phyloP scores from a whole-genome alignment of 2,888 invertebrate species.

The Leptopilina myrica region DNA sequence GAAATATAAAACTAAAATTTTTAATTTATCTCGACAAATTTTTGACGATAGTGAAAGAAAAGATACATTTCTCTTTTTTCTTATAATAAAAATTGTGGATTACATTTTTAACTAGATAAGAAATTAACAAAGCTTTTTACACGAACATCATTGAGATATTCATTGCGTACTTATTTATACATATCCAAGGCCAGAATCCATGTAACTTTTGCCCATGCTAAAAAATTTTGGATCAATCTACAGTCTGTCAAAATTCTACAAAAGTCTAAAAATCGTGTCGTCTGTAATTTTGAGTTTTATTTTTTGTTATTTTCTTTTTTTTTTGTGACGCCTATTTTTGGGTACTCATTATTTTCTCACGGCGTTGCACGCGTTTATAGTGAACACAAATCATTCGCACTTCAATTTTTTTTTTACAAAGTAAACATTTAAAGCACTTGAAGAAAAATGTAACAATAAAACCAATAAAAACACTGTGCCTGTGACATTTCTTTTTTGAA shows the following conservation, averaged over 20 bases:
- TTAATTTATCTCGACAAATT: not conserved
- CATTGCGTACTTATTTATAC: constrained; percentile 6
- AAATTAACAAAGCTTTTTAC: constrained; percentile 37
- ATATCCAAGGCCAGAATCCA: constrained; percentile 64
- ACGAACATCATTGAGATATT: constrained; percentile 5
- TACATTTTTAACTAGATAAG: constrained; percentile 20
- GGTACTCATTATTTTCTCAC: constrained; percentile 66
- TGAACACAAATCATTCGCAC: constrained; percentile 30
- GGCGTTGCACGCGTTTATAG: constrained; percentile 64
- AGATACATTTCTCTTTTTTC: constrained; percentile 2
- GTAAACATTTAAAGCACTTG: not conserved
- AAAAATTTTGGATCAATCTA: constrained; percentile 33
- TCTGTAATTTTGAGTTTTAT: constrained; percentile 12
- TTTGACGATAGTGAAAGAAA: not conserved
- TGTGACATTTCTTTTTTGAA: not conserved
- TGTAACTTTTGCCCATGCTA: constrained; percentile 52
- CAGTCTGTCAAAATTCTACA: constrained; percentile 28
- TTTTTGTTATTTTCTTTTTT: not conserved
- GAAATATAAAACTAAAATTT: too few relatives aligned
- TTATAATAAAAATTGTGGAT: not conserved
- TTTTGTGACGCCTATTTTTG: constrained; percentile 51
- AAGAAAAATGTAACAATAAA: not conserved
- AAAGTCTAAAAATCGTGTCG: constrained; percentile 29
- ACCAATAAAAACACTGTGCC: constrained; percentile 24
- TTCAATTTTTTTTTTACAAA: not conserved